Base-by-base conservation (phyloP, 2,113 vertebrate species). In the Vicugna pacos region DNA sequence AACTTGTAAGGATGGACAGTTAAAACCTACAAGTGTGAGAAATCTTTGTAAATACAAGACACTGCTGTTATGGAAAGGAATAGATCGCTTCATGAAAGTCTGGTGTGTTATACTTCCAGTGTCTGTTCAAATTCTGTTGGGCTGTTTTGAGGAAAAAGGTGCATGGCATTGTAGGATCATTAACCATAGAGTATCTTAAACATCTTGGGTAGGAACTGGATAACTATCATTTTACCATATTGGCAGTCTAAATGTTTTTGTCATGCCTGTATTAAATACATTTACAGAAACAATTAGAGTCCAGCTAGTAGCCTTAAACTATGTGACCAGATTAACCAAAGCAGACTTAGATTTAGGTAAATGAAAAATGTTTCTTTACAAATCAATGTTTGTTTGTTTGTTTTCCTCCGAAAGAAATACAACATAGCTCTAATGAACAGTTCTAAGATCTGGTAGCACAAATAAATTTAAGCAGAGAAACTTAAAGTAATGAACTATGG, bases 391-490 rank as follows among this genome's bases (percentile, higher is more conserved):
- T 42, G 38, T 42, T 42, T 35, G 35, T 42, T 76, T 80, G 28
- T 65, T 80, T 32, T 35, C 52, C 48, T 14, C 24, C 64, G 58
- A 42, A 76, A 69, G 90, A 93, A 93, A 94, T 54, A 95, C 42
- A 50, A 30, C 46, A 14, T 77, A 79, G 42, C 56, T 87, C 48
- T 88, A 58, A 30, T 6, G 4, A 77, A 70, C 20, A 79, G 30
- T 73, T 89, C 48, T 64, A 56, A 94, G 81, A 76, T 84, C 95
- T 94, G 85, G 88, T 88, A 89, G 50, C 88, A 95, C 87, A 97
- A 96, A 80, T 72, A 28, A 13, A 95, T 91, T 93, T 91, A 96
- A 97, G 69, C 48, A 22, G 87, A 76, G 91, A 94, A 97, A 91
- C 28, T 96, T 84, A 26, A 46, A 97, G 60, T 17, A 88, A 46